Conservation (phyloP, 2,797 vertebrate species). For the Pterois miles region DNA sequence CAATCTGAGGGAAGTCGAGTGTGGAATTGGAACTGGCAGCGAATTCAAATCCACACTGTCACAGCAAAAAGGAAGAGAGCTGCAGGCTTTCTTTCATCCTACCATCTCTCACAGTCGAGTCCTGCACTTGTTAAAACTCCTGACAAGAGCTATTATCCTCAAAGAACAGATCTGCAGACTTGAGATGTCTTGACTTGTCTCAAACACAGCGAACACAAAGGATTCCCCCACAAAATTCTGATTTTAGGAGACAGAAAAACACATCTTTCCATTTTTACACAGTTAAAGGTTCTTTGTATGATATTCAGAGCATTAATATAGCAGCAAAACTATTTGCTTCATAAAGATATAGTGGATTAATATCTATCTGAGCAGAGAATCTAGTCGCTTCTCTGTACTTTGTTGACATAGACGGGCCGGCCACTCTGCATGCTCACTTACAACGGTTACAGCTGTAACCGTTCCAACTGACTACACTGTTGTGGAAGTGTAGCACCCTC, state of each 20-base stretch:
- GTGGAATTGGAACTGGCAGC: constrained; percentile 74
- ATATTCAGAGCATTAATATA: no score
- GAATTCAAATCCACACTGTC: constrained; percentile 69
- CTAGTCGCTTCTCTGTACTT: no score
- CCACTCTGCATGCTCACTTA: no score
- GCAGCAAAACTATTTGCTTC: no score
- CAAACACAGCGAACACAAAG: constrained; percentile 8
- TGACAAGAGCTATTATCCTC: constrained; percentile 75
- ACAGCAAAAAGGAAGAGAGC: constrained; percentile 61
- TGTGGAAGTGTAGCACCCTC: no score
- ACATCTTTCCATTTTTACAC: not conserved
- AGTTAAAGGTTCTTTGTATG: not conserved
- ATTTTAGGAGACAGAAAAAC: not conserved
- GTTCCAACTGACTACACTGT: no score
- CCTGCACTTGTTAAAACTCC: constrained; percentile 61
- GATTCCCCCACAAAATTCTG: not conserved
- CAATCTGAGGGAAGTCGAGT: constrained; percentile 66
- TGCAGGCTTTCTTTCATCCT: constrained; percentile 59
- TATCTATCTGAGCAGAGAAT: no score
- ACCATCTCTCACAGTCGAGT: constrained; percentile 58
- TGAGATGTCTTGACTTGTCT: constrained; percentile 41
- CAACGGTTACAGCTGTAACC: no score
- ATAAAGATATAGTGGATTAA: no score
- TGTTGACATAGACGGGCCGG: no score
- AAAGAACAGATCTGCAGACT: constrained; percentile 55